phyloP scores from a whole-genome alignment of 2,113 vertebrate genomes.

The Hemiscyllium ocellatum region DNA sequence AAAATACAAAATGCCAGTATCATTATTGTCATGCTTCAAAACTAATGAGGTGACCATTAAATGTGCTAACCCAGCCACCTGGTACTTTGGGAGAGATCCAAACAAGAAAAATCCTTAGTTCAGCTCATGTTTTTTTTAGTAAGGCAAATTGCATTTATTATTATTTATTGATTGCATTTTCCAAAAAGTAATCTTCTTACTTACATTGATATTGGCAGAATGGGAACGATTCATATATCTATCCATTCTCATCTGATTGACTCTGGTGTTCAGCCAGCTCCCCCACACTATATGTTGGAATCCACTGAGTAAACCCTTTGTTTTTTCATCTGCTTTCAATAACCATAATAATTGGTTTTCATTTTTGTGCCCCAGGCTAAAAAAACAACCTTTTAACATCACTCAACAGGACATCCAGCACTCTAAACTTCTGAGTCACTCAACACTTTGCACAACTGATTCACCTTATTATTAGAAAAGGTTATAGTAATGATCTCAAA shows the following conservation, averaged over 20 bases:
- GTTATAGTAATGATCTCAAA: background rate
- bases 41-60: background rate
- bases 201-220: background rate
- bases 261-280: background rate
- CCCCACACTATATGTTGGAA: background rate
- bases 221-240: background rate
- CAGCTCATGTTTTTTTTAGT: background rate
- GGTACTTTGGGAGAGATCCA: background rate
- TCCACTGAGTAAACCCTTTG: conserved; percentile 25
- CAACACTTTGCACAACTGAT: conserved; percentile 15
- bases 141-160: background rate
- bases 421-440: background rate
- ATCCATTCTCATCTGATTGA: background rate
- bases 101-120: background rate
- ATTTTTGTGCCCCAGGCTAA: conserved; percentile 19
- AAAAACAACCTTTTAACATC: background rate
- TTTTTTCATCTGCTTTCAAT: conserved; percentile 33
- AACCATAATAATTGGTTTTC: conserved; percentile 34
- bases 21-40: background rate
- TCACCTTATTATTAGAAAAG: background rate
- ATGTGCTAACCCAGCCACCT: background rate
- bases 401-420: background rate
- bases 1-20: conserved; percentile 5
- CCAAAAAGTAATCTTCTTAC: background rate
- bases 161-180: background rate